These are phyloP conservation scores for Steromphala cineraria DNA, from an alignment of 2,888 invertebrate species.

Conservation along the genomic window DNA sequence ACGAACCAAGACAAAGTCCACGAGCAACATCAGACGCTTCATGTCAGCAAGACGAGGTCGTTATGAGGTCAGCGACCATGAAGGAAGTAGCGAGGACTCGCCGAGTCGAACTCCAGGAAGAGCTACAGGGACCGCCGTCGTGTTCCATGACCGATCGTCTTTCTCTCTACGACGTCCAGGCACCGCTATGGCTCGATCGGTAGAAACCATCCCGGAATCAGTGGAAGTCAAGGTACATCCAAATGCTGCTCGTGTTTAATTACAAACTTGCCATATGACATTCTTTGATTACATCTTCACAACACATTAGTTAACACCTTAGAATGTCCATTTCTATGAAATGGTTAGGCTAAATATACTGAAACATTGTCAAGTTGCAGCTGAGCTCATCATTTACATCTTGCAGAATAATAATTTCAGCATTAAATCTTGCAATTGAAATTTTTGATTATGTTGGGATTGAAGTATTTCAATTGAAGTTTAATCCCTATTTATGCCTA, in stretches of 20 bases:
- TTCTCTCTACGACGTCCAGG: constrained; percentile 38
- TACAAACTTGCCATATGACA: background rate
- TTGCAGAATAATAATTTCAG: no score
- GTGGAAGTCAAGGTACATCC: constrained; percentile 59
- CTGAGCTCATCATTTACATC: no score
- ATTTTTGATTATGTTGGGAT: no score
- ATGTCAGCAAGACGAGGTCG: constrained; percentile 51
- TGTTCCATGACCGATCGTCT: constrained; percentile 40
- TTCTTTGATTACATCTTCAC: no score
- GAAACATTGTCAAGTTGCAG: no score
- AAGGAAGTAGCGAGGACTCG: constrained; percentile 53
- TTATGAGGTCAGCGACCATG: constrained; percentile 49
- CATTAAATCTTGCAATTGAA: no score
- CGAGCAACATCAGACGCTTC: constrained; percentile 51
- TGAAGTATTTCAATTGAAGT: no score
- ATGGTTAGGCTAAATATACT: no score
- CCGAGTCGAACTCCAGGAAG: constrained; percentile 39
- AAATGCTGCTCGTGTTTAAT: constrained; percentile 38
- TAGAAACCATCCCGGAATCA: constrained; percentile 61
- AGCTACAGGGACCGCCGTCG: constrained; percentile 33
- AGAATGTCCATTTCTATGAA: no score
- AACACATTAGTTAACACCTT: no score
- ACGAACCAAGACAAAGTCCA: constrained; percentile 64
- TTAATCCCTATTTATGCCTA: no score
- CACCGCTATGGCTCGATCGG: constrained; percentile 51